Conservation (phyloP, 2,797 vertebrate genomes). For the Threskiornis aethiopicus region DNA sequence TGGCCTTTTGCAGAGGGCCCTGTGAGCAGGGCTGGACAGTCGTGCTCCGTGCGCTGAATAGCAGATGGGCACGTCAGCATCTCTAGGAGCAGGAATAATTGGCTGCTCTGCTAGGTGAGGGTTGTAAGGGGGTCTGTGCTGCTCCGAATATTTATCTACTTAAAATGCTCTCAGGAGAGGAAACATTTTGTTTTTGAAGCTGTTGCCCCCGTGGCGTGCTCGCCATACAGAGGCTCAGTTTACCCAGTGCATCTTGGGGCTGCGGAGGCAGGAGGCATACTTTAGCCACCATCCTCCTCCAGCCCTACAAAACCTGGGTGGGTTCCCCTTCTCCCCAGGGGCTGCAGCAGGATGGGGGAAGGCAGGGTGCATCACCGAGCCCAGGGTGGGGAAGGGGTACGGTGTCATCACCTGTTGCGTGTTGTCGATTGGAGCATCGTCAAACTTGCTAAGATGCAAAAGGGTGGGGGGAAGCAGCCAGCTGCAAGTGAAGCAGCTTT, state of each 20-base stretch:
- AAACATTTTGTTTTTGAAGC: background rate
- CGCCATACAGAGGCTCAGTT: background rate
- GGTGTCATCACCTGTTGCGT: background rate
- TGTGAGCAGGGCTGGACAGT: background rate
- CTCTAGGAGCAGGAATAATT: constrained; percentile 16
- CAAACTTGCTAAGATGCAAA: background rate
- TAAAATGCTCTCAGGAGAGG: constrained; percentile 32
- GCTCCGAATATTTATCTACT: constrained; percentile 7
- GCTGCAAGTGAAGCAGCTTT: background rate
- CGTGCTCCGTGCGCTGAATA: background rate
- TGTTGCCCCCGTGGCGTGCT: background rate
- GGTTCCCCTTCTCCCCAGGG: background rate
- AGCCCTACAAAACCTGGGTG: background rate
- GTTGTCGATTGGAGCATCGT: fast-evolving
- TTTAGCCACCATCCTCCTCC: background rate
- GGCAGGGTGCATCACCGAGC: too few relatives aligned
- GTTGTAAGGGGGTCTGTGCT: background rate
- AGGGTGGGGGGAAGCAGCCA: too few relatives aligned
- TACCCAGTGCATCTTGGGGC: background rate
- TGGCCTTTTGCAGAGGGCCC: background rate
- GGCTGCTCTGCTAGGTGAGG: background rate
- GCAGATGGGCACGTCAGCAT: background rate
- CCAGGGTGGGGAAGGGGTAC: background rate
- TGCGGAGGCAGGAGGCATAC: background rate
- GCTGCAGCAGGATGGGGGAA: background rate